Evolutionary conservation across 2,797 vertebrate species (phyloP).

Genomic region (Sus cebifrons): DNA sequence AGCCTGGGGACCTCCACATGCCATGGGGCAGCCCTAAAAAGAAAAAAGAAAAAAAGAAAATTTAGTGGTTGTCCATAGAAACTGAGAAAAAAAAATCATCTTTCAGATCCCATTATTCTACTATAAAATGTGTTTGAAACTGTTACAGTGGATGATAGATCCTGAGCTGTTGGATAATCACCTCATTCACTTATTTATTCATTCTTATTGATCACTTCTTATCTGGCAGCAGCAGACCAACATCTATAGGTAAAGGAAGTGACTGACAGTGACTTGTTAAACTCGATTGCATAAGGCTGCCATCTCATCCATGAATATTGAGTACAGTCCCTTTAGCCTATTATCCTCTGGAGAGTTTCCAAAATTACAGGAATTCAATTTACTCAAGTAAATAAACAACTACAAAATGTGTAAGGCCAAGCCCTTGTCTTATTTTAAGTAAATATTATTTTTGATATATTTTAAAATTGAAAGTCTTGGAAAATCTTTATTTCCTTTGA

Average conservation of each 20-base stretch:
- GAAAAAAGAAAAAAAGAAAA: not conserved
- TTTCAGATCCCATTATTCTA: not conserved
- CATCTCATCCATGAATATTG: slow-evolving; percentile 68
- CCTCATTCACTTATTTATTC: slow-evolving; percentile 51
- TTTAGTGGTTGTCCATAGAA: not conserved
- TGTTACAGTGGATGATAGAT: not conserved
- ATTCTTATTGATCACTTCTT: not conserved
- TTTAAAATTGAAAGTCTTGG: slow-evolving; percentile 31
- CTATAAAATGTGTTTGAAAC: slow-evolving; percentile 73
- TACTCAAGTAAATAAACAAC: slow-evolving; percentile 14
- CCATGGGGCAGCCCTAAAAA: no score
- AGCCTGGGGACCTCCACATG: no score
- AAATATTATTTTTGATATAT: slow-evolving; percentile 31
- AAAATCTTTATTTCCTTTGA: not conserved
- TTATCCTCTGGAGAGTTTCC: slow-evolving; percentile 64
- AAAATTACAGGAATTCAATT: slow-evolving; percentile 59
- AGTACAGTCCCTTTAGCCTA: slow-evolving; percentile 72
- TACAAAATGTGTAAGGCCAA: not conserved
- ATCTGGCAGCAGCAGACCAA: not conserved
- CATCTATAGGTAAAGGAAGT: slow-evolving; percentile 55
- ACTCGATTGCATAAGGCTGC: slow-evolving; percentile 61
- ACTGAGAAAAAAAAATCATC: not conserved
- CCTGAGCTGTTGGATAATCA: slow-evolving; percentile 23
- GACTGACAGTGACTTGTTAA: slow-evolving; percentile 58
- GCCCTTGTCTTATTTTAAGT: slow-evolving; percentile 38